Conservation (phyloP, 1,140 invertebrate genomes). For the Drosophila nigrodunni region DNA sequence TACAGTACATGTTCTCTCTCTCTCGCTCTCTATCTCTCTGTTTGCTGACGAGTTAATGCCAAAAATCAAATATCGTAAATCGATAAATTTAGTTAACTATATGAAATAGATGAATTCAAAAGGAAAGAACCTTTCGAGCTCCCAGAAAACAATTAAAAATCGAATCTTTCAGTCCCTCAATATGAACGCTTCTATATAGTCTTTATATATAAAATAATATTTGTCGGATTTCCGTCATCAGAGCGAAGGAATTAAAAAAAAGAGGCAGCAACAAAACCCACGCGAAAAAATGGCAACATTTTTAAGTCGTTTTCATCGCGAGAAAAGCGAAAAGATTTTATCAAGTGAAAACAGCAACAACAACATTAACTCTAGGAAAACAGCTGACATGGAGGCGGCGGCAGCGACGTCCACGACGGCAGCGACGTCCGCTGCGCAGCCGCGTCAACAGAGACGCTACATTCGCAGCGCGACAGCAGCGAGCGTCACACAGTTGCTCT, state of each 20-base stretch:
- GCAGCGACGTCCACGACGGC: constrained; percentile 18
- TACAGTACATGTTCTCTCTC: constrained; percentile 34
- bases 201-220: constrained; percentile 25
- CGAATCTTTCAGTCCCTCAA: constrained; percentile 1
- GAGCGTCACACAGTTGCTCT: constrained; percentile 93
- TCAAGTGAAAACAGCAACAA: constrained; percentile 55
- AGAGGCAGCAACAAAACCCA: constrained; percentile 18
- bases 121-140: constrained; percentile 17
- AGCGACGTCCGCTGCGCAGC: constrained; percentile 58
- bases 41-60: constrained; percentile 52
- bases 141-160: constrained; percentile 23
- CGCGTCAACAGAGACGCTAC: constrained; percentile 88
- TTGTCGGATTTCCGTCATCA: constrained; percentile 54
- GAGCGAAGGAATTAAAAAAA: constrained; percentile 26
- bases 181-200: too few species aligned
- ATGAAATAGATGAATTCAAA: constrained; percentile 67
- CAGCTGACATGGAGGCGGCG: constrained; percentile 59
- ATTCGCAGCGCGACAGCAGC: constrained; percentile 90
- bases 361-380: constrained; percentile 51
- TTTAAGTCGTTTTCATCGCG: constrained; percentile 83
- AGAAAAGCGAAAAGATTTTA: constrained; percentile 82
- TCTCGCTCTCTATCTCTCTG: too few species aligned
- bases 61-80: constrained; percentile 52
- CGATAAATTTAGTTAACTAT: constrained; percentile 61
- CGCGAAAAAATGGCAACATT: constrained; percentile 76